phyloP scores from a whole-genome alignment of 1,140 invertebrate genomes.

The Scaptomyza montana region DNA sequence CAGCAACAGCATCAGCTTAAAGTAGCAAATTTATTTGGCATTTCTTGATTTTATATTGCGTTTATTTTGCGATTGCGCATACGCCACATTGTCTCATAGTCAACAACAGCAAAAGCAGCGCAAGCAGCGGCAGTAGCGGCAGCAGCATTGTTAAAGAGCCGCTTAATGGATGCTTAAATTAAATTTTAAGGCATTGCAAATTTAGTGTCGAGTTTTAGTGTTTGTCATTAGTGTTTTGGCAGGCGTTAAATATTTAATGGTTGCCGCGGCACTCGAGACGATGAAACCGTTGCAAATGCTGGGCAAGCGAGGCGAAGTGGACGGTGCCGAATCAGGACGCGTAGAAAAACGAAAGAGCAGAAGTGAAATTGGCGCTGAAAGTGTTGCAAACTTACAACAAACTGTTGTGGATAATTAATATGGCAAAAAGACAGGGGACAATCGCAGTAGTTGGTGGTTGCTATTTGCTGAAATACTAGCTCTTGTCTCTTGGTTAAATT shows the following conservation, averaged over 20 bases:
- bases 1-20: conserved; percentile 54
- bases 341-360: background rate
- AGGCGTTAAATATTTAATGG: conserved; percentile 80
- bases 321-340: background rate
- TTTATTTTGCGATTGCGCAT: conserved; percentile 71
- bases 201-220: conserved; percentile 77
- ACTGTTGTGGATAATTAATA: conserved; percentile 77
- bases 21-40: conserved; percentile 72
- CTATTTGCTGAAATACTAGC: background rate
- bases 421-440: conserved; percentile 27
- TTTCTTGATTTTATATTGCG: conserved; percentile 73
- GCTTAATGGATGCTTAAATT: conserved; percentile 78
- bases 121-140: background rate
- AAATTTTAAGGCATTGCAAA: conserved; percentile 77
- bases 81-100: conserved; percentile 40
- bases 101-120: background rate
- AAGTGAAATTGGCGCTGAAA: conserved; percentile 13
- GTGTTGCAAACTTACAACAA: conserved; percentile 60
- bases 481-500: conserved; percentile 25
- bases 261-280: conserved; percentile 29
- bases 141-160: conserved; percentile 46
- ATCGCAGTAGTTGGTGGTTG: no score
- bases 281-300: conserved; percentile 5
- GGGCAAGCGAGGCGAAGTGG: background rate
- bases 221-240: conserved; percentile 80